These are phyloP conservation scores for Drosophila niveifrons DNA, from an alignment of 2,888 invertebrate species.

Conservation along the genomic window DNA sequence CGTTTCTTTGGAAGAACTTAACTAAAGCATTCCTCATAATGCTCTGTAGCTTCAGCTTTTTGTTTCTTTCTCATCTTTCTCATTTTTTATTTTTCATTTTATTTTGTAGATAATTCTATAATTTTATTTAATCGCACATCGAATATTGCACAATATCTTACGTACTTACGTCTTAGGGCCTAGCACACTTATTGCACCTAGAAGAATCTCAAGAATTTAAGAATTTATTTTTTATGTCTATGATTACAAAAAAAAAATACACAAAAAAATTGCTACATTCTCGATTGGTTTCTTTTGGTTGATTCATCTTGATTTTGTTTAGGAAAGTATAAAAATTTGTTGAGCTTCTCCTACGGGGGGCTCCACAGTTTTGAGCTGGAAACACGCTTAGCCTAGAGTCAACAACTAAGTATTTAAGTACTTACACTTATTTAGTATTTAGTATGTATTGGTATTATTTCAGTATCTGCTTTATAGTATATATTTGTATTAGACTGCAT, in stretches of 20 bases:
- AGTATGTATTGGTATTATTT: conserved; percentile 16
- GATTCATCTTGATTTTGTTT: conserved; percentile 23
- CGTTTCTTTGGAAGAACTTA: conserved; percentile 82
- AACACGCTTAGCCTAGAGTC: conserved; percentile 33
- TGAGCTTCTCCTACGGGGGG: conserved; percentile 55
- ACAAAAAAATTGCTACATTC: conserved; percentile 16
- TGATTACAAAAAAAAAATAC: conserved; percentile 26
- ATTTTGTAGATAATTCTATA: conserved; percentile 11
- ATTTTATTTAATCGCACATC: conserved; percentile 25
- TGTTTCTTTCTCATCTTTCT: neutral
- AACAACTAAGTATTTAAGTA: conserved; percentile 22
- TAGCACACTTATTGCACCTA: conserved; percentile 44
- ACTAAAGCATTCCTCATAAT: conserved; percentile 60
- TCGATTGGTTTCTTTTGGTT: conserved; percentile 12
- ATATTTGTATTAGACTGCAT: conserved; percentile 9
- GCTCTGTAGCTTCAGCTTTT: conserved; percentile 5
- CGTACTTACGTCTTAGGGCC: conserved; percentile 27
- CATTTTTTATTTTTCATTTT: neutral
- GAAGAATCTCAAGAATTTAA: conserved; percentile 41
- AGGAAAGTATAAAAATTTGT: conserved; percentile 79
- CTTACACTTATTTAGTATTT: neutral
- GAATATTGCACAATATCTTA: conserved; percentile 24
- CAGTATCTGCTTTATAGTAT: conserved; percentile 17
- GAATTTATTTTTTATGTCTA: conserved; percentile 32
- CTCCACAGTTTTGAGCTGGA: conserved; percentile 44